Evolutionary conservation across 2,888 invertebrate species (phyloP).

Genomic region (Ennomos fuscantarius): DNA sequence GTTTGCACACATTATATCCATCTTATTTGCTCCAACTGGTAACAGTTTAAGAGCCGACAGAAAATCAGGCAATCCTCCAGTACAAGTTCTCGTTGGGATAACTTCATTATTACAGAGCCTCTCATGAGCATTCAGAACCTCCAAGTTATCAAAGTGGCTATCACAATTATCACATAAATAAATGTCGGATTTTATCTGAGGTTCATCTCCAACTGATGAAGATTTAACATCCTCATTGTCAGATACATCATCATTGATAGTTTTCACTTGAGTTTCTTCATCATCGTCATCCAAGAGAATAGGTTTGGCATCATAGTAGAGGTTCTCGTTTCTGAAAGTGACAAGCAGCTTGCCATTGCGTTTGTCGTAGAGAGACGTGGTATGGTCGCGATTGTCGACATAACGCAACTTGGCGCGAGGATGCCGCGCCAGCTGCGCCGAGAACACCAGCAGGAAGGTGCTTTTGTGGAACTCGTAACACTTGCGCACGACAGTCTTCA

Average conservation of each 20-base stretch:
- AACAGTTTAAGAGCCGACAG: slow-evolving; percentile 70
- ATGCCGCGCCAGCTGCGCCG: slow-evolving; percentile 88
- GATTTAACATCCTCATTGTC: slow-evolving; percentile 7
- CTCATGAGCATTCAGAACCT: slow-evolving; percentile 71
- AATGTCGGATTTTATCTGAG: slow-evolving; percentile 86
- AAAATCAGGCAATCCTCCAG: slow-evolving; percentile 68
- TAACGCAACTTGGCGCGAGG: slow-evolving; percentile 87
- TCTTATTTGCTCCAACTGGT: slow-evolving; percentile 48
- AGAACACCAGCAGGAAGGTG: slow-evolving; percentile 88
- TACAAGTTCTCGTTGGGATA: slow-evolving; percentile 53
- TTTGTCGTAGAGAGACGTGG: slow-evolving; percentile 89
- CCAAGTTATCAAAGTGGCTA: slow-evolving; percentile 87
- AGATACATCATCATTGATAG: slow-evolving; percentile 9
- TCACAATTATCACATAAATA: slow-evolving; percentile 91
- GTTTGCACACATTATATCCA: slow-evolving; percentile 36
- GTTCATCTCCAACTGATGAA: slow-evolving; percentile 31
- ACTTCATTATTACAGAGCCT: slow-evolving; percentile 74
- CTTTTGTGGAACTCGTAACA: slow-evolving; percentile 91
- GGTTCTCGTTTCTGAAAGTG: slow-evolving; percentile 91
- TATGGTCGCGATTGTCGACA: slow-evolving; percentile 89
- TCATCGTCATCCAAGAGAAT: slow-evolving; percentile 27
- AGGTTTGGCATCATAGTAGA: slow-evolving; percentile 77
- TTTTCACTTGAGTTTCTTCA: slow-evolving; percentile 27
- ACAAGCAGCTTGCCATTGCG: slow-evolving; percentile 88
- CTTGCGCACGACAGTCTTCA: slow-evolving; percentile 87